These are phyloP conservation scores for Sitta carolinensis DNA, from an alignment of 2,797 vertebrate species.

Conservation along the genomic window DNA sequence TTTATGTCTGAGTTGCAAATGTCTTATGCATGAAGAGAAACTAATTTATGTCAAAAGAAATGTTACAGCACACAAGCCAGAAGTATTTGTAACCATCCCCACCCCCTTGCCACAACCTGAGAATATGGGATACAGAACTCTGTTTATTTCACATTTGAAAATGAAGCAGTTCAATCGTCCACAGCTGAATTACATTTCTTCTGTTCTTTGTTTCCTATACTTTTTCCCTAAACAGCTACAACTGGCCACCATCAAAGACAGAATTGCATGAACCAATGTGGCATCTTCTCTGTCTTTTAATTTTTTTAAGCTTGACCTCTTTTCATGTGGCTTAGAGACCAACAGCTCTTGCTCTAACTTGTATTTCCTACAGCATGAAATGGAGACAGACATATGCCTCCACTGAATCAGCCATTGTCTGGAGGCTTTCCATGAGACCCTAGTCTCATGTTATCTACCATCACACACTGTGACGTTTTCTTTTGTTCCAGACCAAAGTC, in stretches of 20 bases:
- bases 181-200: neutral
- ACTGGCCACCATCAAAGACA: neutral
- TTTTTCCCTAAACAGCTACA: neutral
- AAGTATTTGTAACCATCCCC: neutral
- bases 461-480: neutral
- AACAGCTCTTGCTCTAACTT: neutral
- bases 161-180: neutral
- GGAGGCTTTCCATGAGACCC: neutral
- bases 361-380: neutral
- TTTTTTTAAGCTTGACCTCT: neutral
- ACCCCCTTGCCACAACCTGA: neutral
- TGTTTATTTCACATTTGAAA: neutral
- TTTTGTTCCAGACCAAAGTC: neutral
- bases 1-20: neutral
- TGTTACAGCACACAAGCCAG: neutral
- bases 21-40: neutral
- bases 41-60: neutral
- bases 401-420: neutral
- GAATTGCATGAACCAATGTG: neutral
- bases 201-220: neutral
- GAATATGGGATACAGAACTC: neutral
- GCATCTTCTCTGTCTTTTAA: neutral
- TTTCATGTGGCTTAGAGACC: neutral
- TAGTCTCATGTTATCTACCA: neutral
- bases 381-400: rapidly evolving